Evolutionary conservation across 2,113 vertebrate species (phyloP), one percentile per base, ranked within the genome.

Genomic region (Tachysurus fulvidraco): DNA sequence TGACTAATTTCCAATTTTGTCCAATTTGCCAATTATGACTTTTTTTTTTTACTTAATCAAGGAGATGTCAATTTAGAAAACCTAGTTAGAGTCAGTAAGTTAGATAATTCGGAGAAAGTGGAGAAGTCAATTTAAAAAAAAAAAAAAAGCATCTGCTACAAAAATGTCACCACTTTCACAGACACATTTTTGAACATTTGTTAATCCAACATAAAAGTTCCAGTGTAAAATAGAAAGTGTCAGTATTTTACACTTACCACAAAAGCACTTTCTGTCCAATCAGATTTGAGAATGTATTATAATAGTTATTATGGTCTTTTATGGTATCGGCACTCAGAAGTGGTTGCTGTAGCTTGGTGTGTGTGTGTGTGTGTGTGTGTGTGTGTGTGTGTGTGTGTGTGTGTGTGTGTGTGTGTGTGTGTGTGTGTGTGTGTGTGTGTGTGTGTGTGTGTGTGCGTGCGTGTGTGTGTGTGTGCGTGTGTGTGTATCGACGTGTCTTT

Each of bases 401-500:
- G 44, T 71, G 17, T 73, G 64, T 76, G 30, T 59, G 30, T 60
- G 25, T 77, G n/a, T 71, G 8, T 13, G 44, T 71, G 17, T 73
- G 64, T 76, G 30, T 59, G 30, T 60, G 25, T 77, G n/a, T 71
- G 8, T 13, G 44, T 71, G 17, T 73, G n/a, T n/a, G 0, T 28
- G 11, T 60, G 50, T 59, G 36, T 55, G 16, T 78, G 44, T 62
- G 11, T 17, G 41, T 67, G 23, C n/a, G 54, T 81, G 54, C 67
- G 14, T 83, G 41, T 80, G 41, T 86, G 52, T 87, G 17, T 36
- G 64, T 76, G 30, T 59, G 30, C 54, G 25, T 77, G n/a, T 71
- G 8, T 13, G 44, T 71, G 17, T 73, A 44, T 59, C 30, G 41
- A 52, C 21, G 23, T 76, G 36, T 60, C 54, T 25, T 76, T 86